Evolutionary conservation across 2,113 vertebrate genomes (phyloP), one percentile per base, ranked within the genome.

Genomic region (Orientallactaga bullata): DNA sequence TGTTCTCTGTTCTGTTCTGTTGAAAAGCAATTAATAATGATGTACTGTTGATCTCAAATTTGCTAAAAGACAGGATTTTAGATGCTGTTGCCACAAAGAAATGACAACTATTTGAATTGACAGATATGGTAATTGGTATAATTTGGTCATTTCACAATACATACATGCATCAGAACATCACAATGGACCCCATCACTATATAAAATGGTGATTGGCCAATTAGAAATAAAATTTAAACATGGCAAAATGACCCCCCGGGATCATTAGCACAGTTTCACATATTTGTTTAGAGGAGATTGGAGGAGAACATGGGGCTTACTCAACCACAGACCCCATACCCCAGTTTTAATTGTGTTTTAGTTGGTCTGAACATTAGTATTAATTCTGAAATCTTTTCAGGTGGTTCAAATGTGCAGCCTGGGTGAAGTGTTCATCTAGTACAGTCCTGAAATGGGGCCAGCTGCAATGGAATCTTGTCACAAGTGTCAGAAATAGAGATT

Each of bases 401-500:
- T 55, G 23, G 21, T 61, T 61, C 60, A 61, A 85, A 23, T 20
- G 13, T 23, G 47, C 28, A 74, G 24, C 68, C 37, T 65, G 26
- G 16, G 16, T 74, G 18, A n/a, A 61, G n/a, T 5, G 35, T 30
- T 89, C 42, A 89, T 60, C 42, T 71, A 51, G 66, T 60, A 6
- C 65, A 78, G 2, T 73, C 69, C 93, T 47, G 80, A 58, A 89
- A 76, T 73, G 35, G 47, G 87, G 32, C 63, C 5, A 74, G 58
- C 72, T 63, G 15, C 66, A 63, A 24, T n/a, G 63, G 61, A 69
- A 93, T 89, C 84, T 74, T 79, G 79, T 65, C 32, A 92, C 11
- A 8, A 71, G 28, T 77, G 58, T 93, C 93, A 93, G 90, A 96
- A 95, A 81, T 39, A 90, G 66, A 61, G 32, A 93, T 63, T n/a